These are phyloP conservation scores for Thecophora atra DNA, from an alignment of 2,888 invertebrate genomes.

Conservation along the genomic window DNA sequence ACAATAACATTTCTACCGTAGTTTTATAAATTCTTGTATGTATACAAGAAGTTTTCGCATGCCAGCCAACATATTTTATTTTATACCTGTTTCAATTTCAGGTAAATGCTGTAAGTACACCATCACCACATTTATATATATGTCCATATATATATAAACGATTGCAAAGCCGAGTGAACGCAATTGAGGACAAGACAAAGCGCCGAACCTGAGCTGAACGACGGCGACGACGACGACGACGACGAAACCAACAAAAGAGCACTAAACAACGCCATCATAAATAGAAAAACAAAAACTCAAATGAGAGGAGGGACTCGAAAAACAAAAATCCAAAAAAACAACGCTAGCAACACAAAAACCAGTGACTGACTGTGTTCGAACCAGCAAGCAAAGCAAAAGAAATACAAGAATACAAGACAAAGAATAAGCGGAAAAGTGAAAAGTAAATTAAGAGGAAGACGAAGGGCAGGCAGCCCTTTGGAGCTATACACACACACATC, in stretches of 20 bases:
- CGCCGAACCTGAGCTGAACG: constrained; percentile 3
- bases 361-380: neutral
- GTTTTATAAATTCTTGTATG: neutral
- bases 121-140: neutral
- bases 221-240: constrained; percentile 41
- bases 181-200: constrained; percentile 4
- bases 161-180: constrained; percentile 2
- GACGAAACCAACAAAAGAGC: constrained; percentile 52
- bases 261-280: constrained; percentile 56
- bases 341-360: neutral
- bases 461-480: constrained; percentile 5
- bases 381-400: constrained; percentile 30
- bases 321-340: neutral
- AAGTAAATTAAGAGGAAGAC: constrained; percentile 52
- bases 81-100: constrained; percentile 34
- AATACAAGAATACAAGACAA: constrained; percentile 45
- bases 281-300: constrained; percentile 36
- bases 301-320: neutral
- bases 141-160: neutral
- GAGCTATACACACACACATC: constrained; percentile 40
- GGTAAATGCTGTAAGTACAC: constrained; percentile 19
- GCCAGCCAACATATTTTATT: neutral
- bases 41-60: constrained; percentile 3
- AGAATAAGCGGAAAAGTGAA: constrained; percentile 47
- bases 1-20: neutral